A percentile compares a stretch with the other conserved stretches of the same genome.
phyloP scores from a whole-genome alignment of 2,797 vertebrate species.

The Chiropotes sagulatus region DNA sequence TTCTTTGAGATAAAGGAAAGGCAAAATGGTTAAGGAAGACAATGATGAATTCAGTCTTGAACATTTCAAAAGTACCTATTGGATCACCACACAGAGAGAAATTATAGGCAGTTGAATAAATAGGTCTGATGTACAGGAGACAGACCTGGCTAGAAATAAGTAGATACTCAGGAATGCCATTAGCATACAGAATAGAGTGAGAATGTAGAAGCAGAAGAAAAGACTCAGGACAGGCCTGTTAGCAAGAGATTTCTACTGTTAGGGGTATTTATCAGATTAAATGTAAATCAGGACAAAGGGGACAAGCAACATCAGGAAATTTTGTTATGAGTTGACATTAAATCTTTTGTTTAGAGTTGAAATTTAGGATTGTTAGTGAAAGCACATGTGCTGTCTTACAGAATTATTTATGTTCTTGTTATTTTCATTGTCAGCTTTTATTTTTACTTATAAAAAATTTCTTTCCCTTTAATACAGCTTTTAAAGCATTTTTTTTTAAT shows the following conservation, averaged over 20 bases:
- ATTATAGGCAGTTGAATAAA: neutral
- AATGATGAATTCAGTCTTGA: neutral
- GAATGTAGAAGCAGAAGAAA: neutral
- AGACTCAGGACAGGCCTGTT: neutral
- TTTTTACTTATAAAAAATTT: neutral
- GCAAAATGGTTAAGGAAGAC: neutral
- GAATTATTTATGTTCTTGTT: slow-evolving; percentile 18
- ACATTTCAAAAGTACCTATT: neutral
- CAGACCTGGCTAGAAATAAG: neutral
- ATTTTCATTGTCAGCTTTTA: neutral
- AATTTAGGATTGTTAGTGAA: neutral
- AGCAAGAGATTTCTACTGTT: neutral
- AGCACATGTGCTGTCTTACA: neutral
- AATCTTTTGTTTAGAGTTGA: slow-evolving; percentile 36
- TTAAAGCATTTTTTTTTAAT: too few species aligned
- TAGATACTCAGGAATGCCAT: neutral
- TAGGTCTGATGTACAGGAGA: neutral
- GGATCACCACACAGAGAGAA: neutral
- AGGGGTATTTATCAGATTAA: neutral
- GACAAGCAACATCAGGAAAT: neutral
- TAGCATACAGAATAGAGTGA: neutral
- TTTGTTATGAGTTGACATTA: neutral
- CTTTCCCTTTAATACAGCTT: neutral
- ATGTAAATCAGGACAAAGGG: neutral
- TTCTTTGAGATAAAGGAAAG: neutral